Conservation (phyloP, 2,797 vertebrate genomes). For the Melopsittacus undulatus region DNA sequence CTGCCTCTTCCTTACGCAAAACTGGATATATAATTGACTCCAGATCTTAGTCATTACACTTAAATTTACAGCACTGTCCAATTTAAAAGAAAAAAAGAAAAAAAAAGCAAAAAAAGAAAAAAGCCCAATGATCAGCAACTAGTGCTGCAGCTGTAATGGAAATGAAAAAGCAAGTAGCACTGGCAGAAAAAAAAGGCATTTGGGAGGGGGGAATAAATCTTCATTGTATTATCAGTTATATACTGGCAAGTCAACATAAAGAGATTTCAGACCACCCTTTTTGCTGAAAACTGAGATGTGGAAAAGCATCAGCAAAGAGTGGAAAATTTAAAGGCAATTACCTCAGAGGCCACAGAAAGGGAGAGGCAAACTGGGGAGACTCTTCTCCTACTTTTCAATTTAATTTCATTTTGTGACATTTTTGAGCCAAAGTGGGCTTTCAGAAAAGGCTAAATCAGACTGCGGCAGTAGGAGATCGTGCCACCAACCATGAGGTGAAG, state of each 20-base stretch:
- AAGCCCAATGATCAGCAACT: neutral
- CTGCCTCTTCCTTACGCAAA: neutral
- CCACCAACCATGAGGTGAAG: neutral
- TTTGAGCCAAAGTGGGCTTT: neutral
- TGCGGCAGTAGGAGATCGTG: neutral
- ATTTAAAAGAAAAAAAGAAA: neutral
- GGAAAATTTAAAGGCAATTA: neutral
- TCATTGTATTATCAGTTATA: neutral
- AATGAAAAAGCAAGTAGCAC: neutral
- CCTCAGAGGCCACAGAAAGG: neutral
- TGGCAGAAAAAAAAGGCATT: neutral
- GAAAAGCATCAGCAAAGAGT: neutral
- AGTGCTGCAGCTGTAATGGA: neutral
- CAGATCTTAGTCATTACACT: constrained; percentile 13
- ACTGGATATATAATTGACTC: neutral
- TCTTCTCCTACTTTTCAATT: neutral
- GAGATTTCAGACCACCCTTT: neutral
- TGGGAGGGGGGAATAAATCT: neutral
- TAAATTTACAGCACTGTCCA: neutral
- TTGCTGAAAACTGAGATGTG: neutral
- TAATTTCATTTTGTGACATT: neutral
- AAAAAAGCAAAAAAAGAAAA: neutral
- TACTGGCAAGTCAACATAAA: neutral
- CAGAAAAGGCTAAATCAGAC: neutral
- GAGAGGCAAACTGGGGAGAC: neutral